Percentiles rank a stretch among this genome's conserved stretches.
phyloP scores from a whole-genome alignment of 2,888 invertebrate species.

The Acrocyrtus sp. region DNA sequence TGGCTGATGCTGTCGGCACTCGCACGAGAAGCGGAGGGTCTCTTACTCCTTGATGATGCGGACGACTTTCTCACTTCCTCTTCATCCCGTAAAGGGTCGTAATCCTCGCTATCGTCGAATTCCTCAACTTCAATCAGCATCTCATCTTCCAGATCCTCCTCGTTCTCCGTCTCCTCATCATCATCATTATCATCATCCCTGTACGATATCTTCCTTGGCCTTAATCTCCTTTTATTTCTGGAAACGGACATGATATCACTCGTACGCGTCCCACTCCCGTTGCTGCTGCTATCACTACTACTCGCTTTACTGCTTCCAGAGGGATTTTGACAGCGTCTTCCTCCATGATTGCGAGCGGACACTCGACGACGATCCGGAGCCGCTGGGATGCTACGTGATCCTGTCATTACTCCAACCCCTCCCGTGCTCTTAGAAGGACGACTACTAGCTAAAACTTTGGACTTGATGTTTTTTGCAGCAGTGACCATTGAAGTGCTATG shows the following conservation, averaged over 20 bases:
- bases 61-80: not conserved
- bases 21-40: not conserved
- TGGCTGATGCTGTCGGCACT: too few species aligned
- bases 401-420: constrained; percentile 23
- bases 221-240: constrained; percentile 25
- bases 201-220: constrained; percentile 26
- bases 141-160: constrained; percentile 44
- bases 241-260: constrained; percentile 15
- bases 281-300: constrained; percentile 9
- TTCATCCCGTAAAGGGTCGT: constrained; percentile 38
- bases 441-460: constrained; percentile 19
- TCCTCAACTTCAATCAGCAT: constrained; percentile 63
- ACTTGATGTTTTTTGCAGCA: not conserved
- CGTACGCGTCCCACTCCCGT: constrained; percentile 12
- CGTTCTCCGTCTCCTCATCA: constrained; percentile 23
- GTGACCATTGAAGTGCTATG: constrained; percentile 22
- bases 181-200: constrained; percentile 32
- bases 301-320: constrained; percentile 32
- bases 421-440: constrained; percentile 29
- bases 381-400: constrained; percentile 37
- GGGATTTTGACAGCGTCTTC: constrained; percentile 34
- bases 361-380: constrained; percentile 43
- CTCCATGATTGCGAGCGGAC: constrained; percentile 41
- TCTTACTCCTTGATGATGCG: not conserved
- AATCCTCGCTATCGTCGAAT: constrained; percentile 46